These are phyloP conservation scores for Cetoscarus ocellatus DNA, from an alignment of 2,797 vertebrate species.

Conservation along the genomic window DNA sequence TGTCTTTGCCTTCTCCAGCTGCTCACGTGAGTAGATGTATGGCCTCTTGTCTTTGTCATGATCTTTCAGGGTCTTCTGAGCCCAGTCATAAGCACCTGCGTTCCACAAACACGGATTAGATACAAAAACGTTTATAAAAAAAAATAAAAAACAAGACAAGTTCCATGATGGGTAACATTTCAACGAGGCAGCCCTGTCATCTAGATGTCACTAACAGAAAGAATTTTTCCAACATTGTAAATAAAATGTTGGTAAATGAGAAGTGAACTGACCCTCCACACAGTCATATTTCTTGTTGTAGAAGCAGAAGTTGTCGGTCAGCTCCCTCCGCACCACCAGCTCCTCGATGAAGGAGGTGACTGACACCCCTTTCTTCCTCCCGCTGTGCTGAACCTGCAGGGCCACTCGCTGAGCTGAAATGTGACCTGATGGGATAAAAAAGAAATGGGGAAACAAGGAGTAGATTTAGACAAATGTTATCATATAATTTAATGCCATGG, in stretches of 20 bases:
- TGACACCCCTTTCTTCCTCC: slow-evolving; percentile 67
- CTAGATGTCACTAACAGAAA: neutral
- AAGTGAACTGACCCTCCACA: slow-evolving; percentile 82
- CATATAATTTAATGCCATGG: too few relatives aligned
- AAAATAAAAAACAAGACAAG: too few relatives aligned
- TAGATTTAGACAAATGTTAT: too few relatives aligned
- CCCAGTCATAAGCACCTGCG: slow-evolving; percentile 87
- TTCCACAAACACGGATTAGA: neutral
- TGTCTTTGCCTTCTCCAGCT: slow-evolving; percentile 87
- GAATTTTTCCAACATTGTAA: neutral
- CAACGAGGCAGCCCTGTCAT: neutral
- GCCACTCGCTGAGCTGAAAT: slow-evolving; percentile 89
- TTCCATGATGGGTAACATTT: neutral
- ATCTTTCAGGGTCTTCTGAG: slow-evolving; percentile 88
- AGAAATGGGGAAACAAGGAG: neutral
- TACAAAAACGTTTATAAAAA: neutral
- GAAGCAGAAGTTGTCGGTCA: slow-evolving; percentile 94
- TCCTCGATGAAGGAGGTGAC: slow-evolving; percentile 88
- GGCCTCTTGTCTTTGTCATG: slow-evolving; percentile 86
- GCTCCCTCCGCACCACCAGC: slow-evolving; percentile 90
- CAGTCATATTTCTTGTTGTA: slow-evolving; percentile 92
- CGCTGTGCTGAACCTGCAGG: slow-evolving; percentile 84
- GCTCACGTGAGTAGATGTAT: slow-evolving; percentile 82
- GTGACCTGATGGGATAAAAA: slow-evolving; percentile 78
- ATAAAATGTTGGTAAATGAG: neutral